phyloP scores from a whole-genome alignment of 2,888 invertebrate genomes.

The Ichneumoninae sp. region DNA sequence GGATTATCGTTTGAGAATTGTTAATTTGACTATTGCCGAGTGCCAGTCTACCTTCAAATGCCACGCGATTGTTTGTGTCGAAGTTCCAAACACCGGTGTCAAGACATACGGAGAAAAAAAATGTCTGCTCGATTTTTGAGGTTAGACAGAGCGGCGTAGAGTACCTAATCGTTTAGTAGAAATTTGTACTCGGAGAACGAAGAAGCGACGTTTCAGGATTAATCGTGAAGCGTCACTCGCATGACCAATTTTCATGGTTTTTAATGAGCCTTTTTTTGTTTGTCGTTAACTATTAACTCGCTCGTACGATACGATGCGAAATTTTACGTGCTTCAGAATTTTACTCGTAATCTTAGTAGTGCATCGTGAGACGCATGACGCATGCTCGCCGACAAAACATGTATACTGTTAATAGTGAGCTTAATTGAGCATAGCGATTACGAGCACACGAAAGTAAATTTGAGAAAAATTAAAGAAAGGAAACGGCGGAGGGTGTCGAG shows the following conservation, averaged over 20 bases:
- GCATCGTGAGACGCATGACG: constrained; percentile 45
- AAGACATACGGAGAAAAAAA: neutral
- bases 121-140: neutral
- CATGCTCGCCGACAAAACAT: constrained; percentile 70
- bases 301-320: neutral
- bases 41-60: neutral
- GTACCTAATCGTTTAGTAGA: neutral
- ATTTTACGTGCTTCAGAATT: constrained; percentile 7
- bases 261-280: constrained; percentile 1
- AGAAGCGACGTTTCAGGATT: constrained; percentile 15
- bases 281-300: neutral
- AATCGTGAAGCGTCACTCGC: constrained; percentile 22
- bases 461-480: constrained; percentile 21
- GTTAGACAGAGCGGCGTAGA: neutral
- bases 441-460: constrained; percentile 53
- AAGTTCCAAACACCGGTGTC: neutral
- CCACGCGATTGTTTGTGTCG: no score
- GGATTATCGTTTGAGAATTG: neutral
- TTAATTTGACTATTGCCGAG: neutral
- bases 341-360: neutral
- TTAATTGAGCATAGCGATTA: constrained; percentile 79
- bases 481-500: constrained; percentile 15
- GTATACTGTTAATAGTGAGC: constrained; percentile 84
- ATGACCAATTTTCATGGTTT: constrained; percentile 11
- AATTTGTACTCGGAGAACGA: neutral